A percentile compares a stretch with the other conserved stretches of the same genome.
These are phyloP conservation scores for Apeltes quadracus DNA, from an alignment of 2,113 vertebrate species.

Conservation along the genomic window DNA sequence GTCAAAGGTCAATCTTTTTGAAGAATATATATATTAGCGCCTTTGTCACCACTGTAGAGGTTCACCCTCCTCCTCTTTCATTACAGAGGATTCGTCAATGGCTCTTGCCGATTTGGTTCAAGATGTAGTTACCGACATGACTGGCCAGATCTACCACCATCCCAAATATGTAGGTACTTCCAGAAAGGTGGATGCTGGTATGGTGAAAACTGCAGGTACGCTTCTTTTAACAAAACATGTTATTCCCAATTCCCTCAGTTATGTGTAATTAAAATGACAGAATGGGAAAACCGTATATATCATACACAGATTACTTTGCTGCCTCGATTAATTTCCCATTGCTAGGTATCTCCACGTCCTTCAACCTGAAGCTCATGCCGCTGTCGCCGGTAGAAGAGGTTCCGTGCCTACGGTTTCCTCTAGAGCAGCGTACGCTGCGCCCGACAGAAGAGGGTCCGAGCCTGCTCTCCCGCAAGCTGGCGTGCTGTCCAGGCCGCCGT, in stretches of 20 bases:
- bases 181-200: conserved; percentile 85
- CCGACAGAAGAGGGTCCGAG: conserved; percentile 65
- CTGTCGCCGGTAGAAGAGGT: conserved; percentile 24
- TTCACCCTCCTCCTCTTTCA: background rate
- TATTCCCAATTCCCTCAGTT: background rate
- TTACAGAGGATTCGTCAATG: conserved; percentile 82
- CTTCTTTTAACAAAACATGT: too few relatives aligned
- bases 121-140: conserved; percentile 81
- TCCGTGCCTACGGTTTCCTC: conserved; percentile 51
- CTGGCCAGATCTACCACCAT: conserved; percentile 49
- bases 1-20: background rate
- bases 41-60: background rate
- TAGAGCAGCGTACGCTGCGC: background rate
- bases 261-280: background rate
- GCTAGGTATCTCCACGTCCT: conserved; percentile 80
- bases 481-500: conserved; percentile 9
- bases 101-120: conserved; percentile 75
- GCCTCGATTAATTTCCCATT: background rate
- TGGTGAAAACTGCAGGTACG: conserved; percentile 86
- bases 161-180: conserved; percentile 84
- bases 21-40: too few relatives aligned
- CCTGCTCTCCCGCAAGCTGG: conserved; percentile 45
- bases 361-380: conserved; percentile 20
- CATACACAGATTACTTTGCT: background rate
- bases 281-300: background rate